These are phyloP conservation scores for Microhierax caerulescens DNA, from an alignment of 2,797 vertebrate species.

Conservation along the genomic window DNA sequence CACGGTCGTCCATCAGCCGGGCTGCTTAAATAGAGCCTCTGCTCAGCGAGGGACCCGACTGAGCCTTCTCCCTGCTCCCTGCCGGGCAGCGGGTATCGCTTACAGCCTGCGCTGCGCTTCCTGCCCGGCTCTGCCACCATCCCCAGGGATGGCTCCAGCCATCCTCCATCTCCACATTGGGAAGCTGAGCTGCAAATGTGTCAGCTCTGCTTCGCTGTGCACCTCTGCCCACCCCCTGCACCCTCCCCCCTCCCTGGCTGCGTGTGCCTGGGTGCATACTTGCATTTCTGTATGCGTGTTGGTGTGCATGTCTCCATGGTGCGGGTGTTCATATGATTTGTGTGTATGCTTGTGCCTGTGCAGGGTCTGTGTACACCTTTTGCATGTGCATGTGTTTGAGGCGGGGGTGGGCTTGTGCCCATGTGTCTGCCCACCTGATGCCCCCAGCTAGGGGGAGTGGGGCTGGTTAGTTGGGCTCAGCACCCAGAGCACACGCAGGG, in stretches of 20 bases:
- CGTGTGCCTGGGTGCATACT: rapidly evolving
- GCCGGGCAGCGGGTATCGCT: rapidly evolving
- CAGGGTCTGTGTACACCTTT: rapidly evolving
- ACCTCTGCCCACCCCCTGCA: too few species aligned
- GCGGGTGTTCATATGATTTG: rapidly evolving
- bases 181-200: neutral
- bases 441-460: rapidly evolving
- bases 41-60: rapidly evolving
- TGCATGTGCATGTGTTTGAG: neutral
- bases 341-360: neutral
- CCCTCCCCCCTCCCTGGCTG: neutral
- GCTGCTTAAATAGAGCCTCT: neutral
- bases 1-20: neutral
- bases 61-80: neutral
- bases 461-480: neutral
- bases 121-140: neutral
- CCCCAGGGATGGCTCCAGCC: neutral
- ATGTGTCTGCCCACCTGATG: neutral
- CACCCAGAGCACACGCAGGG: neutral
- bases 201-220: neutral
- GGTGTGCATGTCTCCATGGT: rapidly evolving
- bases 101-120: neutral
- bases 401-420: too few species aligned
- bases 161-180: neutral
- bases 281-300: rapidly evolving